phyloP scores from a whole-genome alignment of 1,140 invertebrate genomes.

The Saccostrea cuccullata region DNA sequence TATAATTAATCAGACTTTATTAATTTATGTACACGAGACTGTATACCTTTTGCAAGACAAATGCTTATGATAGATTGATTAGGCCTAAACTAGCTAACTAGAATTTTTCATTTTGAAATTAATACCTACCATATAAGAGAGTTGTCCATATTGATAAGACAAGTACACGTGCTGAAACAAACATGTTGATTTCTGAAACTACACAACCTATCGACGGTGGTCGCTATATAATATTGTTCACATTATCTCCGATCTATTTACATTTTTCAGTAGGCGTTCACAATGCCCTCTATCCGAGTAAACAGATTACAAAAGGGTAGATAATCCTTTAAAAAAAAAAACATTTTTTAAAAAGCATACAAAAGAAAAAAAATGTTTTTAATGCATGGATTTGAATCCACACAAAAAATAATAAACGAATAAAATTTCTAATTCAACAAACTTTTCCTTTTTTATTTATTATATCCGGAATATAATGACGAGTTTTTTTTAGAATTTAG shows the following conservation, averaged over 20 bases:
- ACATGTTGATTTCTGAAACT: neutral
- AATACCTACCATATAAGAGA: neutral
- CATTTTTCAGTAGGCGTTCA: neutral
- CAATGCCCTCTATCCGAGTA: neutral
- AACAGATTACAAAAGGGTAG: neutral
- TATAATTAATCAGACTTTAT: no score
- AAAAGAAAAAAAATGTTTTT: neutral
- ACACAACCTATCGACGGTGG: neutral
- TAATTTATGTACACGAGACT: no score
- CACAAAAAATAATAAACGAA: no score
- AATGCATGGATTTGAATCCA: neutral
- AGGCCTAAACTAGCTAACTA: neutral
- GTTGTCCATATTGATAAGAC: slow-evolving; percentile 7
- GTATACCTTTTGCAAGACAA: no score
- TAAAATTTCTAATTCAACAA: no score
- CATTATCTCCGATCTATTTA: neutral
- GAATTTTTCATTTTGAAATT: neutral
- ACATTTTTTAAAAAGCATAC: no score
- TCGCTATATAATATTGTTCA: neutral
- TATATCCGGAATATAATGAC: no score
- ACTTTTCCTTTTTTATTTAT: no score
- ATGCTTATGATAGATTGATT: no score
- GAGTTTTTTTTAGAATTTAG: no score
- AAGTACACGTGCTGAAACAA: neutral
- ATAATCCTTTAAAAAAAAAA: no score